Evolutionary conservation across 2,888 invertebrate genomes (phyloP).

Genomic region (Phymatocera aterrima): DNA sequence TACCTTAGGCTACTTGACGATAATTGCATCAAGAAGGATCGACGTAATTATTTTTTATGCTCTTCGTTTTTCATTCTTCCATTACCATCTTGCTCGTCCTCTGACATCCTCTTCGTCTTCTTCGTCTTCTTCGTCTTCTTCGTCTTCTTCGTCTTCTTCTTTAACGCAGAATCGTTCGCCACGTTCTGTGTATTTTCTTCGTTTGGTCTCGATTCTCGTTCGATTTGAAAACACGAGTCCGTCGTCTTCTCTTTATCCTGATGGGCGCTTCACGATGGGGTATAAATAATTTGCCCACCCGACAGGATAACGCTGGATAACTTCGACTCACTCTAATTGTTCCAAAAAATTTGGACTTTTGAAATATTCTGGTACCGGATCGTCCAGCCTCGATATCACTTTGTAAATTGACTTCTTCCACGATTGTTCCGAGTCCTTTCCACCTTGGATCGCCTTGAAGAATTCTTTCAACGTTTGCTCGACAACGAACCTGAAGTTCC

Average conservation of each 20-base stretch:
- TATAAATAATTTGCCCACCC: not conserved
- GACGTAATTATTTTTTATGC: slow-evolving; percentile 20
- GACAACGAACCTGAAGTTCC: slow-evolving; percentile 97
- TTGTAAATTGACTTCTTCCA: slow-evolving; percentile 99
- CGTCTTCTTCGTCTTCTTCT: not conserved
- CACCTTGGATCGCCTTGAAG: slow-evolving; percentile 97
- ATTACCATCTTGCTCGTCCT: too few species aligned
- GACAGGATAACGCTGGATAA: not conserved
- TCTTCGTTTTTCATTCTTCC: not conserved
- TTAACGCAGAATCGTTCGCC: not conserved
- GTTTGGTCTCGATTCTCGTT: not conserved
- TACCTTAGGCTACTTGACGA: slow-evolving; percentile 67
- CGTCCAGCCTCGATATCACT: slow-evolving; percentile 99
- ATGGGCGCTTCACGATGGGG: not conserved
- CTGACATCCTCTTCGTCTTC: not conserved
- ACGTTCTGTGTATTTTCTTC: not conserved
- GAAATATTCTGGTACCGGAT: slow-evolving; percentile 99
- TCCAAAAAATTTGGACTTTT: slow-evolving; percentile 99
- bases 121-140: not conserved
- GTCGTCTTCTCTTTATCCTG: not conserved
- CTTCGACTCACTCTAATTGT: slow-evolving; percentile 88
- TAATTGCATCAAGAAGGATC: slow-evolving; percentile 58
- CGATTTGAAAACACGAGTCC: not conserved
- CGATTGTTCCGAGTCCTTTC: slow-evolving; percentile 98
- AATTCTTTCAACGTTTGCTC: slow-evolving; percentile 99